Percentiles rank a stretch among this genome's conserved stretches.
These are phyloP conservation scores for Sebastes vulpes DNA, from an alignment of 2,797 vertebrate species.

Conservation along the genomic window DNA sequence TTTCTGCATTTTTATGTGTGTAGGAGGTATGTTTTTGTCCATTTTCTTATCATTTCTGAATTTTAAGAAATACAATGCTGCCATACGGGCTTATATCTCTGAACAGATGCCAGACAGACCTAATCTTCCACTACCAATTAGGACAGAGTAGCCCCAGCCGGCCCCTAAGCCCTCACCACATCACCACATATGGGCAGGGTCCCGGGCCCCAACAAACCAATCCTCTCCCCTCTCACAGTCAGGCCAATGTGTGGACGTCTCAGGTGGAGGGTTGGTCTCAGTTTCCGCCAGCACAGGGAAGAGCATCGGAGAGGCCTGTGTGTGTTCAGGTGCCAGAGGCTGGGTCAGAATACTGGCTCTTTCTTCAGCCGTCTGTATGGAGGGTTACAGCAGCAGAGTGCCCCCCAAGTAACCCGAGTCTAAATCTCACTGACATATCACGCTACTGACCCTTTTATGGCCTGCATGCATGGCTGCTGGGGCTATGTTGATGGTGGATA, in stretches of 20 bases:
- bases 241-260: conserved; percentile 64
- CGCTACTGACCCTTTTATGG: conserved; percentile 49
- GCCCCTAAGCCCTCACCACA: conserved; percentile 59
- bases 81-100: conserved; percentile 9
- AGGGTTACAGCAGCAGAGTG: conserved; percentile 54
- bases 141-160: conserved; percentile 47
- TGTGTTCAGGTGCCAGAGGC: conserved; percentile 77
- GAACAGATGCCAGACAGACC: conserved; percentile 46
- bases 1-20: not conserved
- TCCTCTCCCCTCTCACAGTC: conserved; percentile 59
- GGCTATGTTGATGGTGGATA: conserved; percentile 31
- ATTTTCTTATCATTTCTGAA: not conserved
- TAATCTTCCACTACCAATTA: conserved; percentile 65
- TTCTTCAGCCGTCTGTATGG: conserved; percentile 63
- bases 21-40: not conserved
- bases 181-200: conserved; percentile 70
- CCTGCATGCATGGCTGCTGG: conserved; percentile 30
- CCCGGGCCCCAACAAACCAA: conserved; percentile 45
- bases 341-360: conserved; percentile 66
- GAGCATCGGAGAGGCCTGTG: conserved; percentile 57
- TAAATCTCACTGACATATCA: conserved; percentile 68
- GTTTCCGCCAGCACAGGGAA: conserved; percentile 51
- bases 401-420: conserved; percentile 64
- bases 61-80: not conserved
- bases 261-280: conserved; percentile 62